Conservation (phyloP, 2,797 vertebrate genomes). For the Ctenosaura bakeri region DNA sequence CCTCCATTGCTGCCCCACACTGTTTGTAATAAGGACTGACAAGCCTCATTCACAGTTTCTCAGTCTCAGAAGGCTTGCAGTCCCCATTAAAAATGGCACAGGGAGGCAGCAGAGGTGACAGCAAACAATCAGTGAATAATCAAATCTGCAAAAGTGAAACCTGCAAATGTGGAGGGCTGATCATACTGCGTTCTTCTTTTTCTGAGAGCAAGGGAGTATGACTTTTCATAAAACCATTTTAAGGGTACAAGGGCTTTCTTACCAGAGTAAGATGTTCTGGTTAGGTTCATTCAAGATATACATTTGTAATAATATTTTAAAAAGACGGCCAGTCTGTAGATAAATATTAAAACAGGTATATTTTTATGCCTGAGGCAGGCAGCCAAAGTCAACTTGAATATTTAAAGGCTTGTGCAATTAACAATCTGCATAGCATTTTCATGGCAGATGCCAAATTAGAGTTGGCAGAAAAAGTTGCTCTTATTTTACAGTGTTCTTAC, state of each 20-base stretch:
- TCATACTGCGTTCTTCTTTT: neutral
- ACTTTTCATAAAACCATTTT: neutral
- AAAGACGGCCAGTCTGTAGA: neutral
- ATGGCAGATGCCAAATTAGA: slow-evolving; percentile 33
- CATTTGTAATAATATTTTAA: neutral
- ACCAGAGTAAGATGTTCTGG: neutral
- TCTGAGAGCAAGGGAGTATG: rapidly evolving
- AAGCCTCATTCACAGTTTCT: no score
- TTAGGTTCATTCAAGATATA: neutral
- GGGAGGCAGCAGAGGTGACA: no score
- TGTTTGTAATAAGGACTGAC: no score
- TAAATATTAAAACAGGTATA: slow-evolving; percentile 35
- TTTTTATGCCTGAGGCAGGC: slow-evolving; percentile 26
- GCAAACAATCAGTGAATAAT: no score
- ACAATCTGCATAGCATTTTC: slow-evolving; percentile 37
- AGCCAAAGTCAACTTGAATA: slow-evolving; percentile 11
- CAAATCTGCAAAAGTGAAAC: no score
- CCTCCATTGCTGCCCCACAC: no score
- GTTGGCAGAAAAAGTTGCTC: neutral
- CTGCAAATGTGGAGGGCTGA: neutral
- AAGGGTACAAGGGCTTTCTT: neutral
- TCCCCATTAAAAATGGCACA: no score
- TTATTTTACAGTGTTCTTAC: neutral
- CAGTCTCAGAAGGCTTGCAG: no score
- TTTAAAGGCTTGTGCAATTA: slow-evolving; percentile 42